A percentile compares a stretch with the other conserved stretches of the same genome.
Conservation (phyloP, 2,113 vertebrate species). For the Spea multiplicata region DNA sequence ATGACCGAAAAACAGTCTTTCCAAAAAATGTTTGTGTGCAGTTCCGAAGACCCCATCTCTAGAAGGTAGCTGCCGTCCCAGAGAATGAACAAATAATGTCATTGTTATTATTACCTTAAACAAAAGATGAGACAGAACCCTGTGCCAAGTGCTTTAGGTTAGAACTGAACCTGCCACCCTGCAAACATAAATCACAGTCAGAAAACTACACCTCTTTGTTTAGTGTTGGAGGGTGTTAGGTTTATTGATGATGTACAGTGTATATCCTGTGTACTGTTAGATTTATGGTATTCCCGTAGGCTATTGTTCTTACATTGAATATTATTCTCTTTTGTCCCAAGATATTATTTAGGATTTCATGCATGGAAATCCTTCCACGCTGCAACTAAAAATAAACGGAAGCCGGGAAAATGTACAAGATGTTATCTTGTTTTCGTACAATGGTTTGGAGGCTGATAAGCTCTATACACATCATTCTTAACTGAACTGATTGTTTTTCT, state of each 20-base stretch:
- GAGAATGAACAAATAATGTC: too few relatives aligned
- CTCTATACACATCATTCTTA: slow-evolving; percentile 1
- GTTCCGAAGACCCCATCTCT: too few relatives aligned
- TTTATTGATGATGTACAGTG: background rate
- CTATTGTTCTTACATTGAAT: slow-evolving; percentile 13
- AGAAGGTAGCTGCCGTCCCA: too few relatives aligned
- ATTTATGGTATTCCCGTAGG: background rate
- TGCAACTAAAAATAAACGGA: slow-evolving; percentile 16
- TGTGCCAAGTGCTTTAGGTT: background rate
- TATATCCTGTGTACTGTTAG: background rate
- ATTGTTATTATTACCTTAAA: too few relatives aligned
- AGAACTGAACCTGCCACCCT: background rate
- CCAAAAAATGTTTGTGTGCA: too few relatives aligned
- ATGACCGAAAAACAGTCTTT: too few relatives aligned
- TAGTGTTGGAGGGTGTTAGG: background rate
- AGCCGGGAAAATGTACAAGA: slow-evolving; percentile 4
- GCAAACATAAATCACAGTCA: background rate
- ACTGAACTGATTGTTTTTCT: background rate
- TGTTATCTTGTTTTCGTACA: slow-evolving; percentile 16
- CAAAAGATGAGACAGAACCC: background rate
- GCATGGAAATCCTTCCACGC: slow-evolving; percentile 4
- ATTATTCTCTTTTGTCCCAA: background rate
- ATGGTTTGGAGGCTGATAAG: slow-evolving; percentile 3
- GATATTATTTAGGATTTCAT: background rate
- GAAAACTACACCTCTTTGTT: background rate